Percentiles rank a stretch among this genome's conserved stretches.
Conservation (phyloP, 2,113 vertebrate species). For the Sebastes schlegelii region DNA sequence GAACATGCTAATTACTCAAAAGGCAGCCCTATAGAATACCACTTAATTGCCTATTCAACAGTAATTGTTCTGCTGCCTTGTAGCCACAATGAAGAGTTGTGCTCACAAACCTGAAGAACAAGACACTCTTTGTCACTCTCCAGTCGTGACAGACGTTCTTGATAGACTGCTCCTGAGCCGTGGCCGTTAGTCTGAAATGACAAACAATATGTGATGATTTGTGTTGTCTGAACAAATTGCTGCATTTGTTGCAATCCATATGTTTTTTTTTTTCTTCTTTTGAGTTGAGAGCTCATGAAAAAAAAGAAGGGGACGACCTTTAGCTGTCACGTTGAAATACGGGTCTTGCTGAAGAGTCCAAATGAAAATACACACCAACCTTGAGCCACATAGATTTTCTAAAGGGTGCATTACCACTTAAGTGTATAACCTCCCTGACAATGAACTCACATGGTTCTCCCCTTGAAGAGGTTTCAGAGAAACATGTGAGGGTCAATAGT, state of each 20-base stretch:
- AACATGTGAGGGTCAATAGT: slow-evolving; percentile 46
- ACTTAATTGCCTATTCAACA: slow-evolving; percentile 6
- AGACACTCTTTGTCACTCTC: slow-evolving; percentile 99
- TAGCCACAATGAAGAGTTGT: neutral
- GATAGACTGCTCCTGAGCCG: slow-evolving; percentile 88
- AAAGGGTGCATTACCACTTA: neutral
- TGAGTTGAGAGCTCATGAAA: neutral
- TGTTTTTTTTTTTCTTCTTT: neutral
- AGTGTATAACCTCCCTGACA: slow-evolving; percentile 1
- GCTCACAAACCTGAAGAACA: slow-evolving; percentile 91
- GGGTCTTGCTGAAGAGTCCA: neutral
- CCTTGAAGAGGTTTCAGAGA: slow-evolving; percentile 18
- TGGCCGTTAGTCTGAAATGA: slow-evolving; percentile 92
- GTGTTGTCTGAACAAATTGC: neutral
- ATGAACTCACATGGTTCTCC: slow-evolving; percentile 26
- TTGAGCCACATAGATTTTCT: slow-evolving; percentile 7
- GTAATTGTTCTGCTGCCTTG: slow-evolving; percentile 1
- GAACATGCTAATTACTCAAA: neutral
- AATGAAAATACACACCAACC: slow-evolving; percentile 23
- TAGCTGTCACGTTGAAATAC: slow-evolving; percentile 9
- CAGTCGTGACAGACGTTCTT: slow-evolving; percentile 92
- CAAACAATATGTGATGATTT: slow-evolving; percentile 22
- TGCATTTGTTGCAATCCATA: neutral
- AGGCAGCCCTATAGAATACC: neutral
- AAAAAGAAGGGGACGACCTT: neutral